A percentile compares a stretch with the other conserved stretches of the same genome.
phyloP scores from a whole-genome alignment of 1,140 invertebrate genomes.

The Ceratoteleas bidentatus region DNA sequence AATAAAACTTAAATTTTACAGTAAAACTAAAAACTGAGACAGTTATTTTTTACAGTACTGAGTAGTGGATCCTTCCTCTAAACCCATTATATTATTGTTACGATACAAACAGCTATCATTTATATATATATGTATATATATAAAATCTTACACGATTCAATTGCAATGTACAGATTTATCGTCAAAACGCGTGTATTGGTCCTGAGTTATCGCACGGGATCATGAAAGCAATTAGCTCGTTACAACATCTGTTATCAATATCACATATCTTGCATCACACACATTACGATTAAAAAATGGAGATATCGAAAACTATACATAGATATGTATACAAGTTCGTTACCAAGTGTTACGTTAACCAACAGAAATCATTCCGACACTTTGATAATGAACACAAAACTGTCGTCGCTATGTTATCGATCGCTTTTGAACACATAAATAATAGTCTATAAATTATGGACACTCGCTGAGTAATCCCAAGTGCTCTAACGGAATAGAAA shows the following conservation, averaged over 20 bases:
- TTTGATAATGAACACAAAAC: constrained; percentile 14
- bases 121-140: no score
- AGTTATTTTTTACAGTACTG: no score
- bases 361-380: not conserved
- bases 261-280: constrained; percentile 5
- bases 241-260: constrained; percentile 5
- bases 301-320: not conserved
- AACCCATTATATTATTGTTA: no score
- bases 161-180: no score
- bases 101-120: no score
- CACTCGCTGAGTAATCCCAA: no score
- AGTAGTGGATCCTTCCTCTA: no score
- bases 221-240: not conserved
- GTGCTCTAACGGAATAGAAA: no score
- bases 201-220: not conserved
- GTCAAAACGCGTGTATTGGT: not conserved
- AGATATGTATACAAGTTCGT: constrained; percentile 17
- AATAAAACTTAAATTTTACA: no score
- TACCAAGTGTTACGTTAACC: not conserved
- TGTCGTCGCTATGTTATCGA: not conserved
- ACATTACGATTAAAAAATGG: constrained; percentile 6
- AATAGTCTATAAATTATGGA: not conserved
- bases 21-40: no score
- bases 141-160: no score
- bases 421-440: constrained; percentile 6